These are phyloP conservation scores for Spisula subtruncata DNA, from an alignment of 2,888 invertebrate species.

Conservation along the genomic window DNA sequence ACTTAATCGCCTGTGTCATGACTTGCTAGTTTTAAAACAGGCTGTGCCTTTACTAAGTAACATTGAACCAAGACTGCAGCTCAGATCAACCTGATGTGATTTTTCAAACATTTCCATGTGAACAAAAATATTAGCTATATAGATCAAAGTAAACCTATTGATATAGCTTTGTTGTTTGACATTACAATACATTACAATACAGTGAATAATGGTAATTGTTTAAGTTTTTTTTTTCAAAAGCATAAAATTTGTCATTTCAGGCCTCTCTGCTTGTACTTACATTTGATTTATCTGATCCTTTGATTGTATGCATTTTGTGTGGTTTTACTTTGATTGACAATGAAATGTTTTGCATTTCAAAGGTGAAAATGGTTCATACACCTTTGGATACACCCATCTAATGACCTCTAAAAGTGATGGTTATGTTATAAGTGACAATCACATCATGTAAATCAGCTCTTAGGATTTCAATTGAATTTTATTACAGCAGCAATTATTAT, in stretches of 20 bases:
- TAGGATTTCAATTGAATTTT: neutral
- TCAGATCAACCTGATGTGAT: neutral
- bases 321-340: neutral
- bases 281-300: neutral
- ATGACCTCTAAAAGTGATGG: neutral
- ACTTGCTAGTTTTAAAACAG: neutral
- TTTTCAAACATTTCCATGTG: neutral
- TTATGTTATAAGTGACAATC: neutral
- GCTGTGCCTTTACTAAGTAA: neutral
- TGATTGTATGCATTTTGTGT: constrained; percentile 2
- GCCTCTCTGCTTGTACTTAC: neutral
- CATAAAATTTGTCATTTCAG: constrained; percentile 26
- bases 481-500: neutral
- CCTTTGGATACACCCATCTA: neutral
- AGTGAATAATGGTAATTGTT: neutral
- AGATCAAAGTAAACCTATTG: constrained; percentile 14
- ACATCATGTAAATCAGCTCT: neutral
- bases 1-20: no score
- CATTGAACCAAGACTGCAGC: neutral
- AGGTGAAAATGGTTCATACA: neutral
- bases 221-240: neutral
- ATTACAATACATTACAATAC: constrained; percentile 3
- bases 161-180: neutral
- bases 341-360: neutral
- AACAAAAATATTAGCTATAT: neutral